Evolutionary conservation across 2,797 vertebrate genomes (phyloP), one percentile per base, ranked within the genome.

Genomic region (Poeciliopsis infans): DNA sequence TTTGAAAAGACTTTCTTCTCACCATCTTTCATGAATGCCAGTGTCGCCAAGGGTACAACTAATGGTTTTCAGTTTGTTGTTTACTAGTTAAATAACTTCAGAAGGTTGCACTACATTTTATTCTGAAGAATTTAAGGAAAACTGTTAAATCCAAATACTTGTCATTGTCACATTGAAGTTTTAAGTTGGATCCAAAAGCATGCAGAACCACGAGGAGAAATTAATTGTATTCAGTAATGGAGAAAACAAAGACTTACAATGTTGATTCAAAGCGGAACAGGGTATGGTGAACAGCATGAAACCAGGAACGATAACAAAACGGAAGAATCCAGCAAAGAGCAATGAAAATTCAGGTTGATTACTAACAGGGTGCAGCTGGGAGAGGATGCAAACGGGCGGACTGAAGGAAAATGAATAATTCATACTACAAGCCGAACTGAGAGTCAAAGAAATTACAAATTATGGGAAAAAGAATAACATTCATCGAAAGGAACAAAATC

Each of bases 361-460:
- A 61, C 57, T 61, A 61, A 61, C 5, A 31, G 13, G 57, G 57
- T 61, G 55, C 55, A 57, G 55, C n/a, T 57, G 55, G 55, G 55
- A n/a, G 55, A n/a, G n/a, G 10, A 57, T n/a, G 55, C 55, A 57
- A 57, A 16, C 28, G 3, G 28, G 5, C 31, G 7, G 57, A 61
- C 57, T 61, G 57, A 61, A 16, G 57, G n/a, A 61, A 61, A 61
- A 61, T 33, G 28, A 61, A 61, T 33, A 61, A 61, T 61, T 61
- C 28, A 61, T 6, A 61, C 5, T 18, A 61, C 15, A 33, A 31
- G 13, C 28, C 33, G 57, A 59, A 59, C 53, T n/a, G 23, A 53
- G 51, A 57, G 11, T 28, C 25, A 57, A n/a, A 13, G 25, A 28
- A 57, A 57, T 10, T 28, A n/a, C 53, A 59, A 31, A 28, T 59